phyloP scores from a whole-genome alignment of 2,888 invertebrate genomes.

The Ormyrus nitidulus region DNA sequence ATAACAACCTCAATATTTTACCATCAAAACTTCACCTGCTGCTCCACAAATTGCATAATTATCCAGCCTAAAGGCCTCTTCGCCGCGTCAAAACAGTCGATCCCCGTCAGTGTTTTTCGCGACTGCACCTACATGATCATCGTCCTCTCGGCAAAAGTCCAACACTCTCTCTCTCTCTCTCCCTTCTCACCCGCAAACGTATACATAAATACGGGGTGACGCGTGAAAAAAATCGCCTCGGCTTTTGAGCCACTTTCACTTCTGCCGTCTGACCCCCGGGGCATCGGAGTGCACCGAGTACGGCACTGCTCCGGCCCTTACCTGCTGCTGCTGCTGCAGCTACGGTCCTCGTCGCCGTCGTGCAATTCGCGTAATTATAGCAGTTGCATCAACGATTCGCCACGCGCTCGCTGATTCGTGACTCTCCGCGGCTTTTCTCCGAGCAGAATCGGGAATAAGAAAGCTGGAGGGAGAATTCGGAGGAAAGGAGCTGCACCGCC shows the following conservation, averaged over 20 bases:
- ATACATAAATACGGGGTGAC: conserved; percentile 6
- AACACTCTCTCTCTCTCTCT: too few relatives aligned
- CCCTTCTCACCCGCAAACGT: background rate
- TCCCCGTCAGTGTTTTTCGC: too few relatives aligned
- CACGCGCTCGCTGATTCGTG: conserved; percentile 35
- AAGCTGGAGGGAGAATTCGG: background rate
- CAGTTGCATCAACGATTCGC: conserved; percentile 39
- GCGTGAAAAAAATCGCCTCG: conserved; percentile 25
- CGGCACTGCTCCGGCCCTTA: conserved; percentile 13
- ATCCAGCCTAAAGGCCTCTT: too few relatives aligned
- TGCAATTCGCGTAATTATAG: conserved; percentile 40
- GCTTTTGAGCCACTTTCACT: conserved; percentile 50
- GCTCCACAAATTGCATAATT: too few relatives aligned
- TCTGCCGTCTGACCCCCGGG: conserved; percentile 25
- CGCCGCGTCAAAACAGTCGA: too few relatives aligned
- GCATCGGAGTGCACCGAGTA: background rate
- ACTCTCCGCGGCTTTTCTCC: conserved; percentile 15
- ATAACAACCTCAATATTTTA: too few relatives aligned
- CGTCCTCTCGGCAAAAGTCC: too few relatives aligned
- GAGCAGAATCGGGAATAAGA: conserved; percentile 19
- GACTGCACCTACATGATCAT: too few relatives aligned
- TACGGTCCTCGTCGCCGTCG: background rate
- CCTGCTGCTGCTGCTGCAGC: background rate
- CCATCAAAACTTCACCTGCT: too few relatives aligned
- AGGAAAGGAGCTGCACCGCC: background rate